These are phyloP conservation scores for Selenia dentaria DNA, from an alignment of 2,888 invertebrate genomes.

Conservation along the genomic window DNA sequence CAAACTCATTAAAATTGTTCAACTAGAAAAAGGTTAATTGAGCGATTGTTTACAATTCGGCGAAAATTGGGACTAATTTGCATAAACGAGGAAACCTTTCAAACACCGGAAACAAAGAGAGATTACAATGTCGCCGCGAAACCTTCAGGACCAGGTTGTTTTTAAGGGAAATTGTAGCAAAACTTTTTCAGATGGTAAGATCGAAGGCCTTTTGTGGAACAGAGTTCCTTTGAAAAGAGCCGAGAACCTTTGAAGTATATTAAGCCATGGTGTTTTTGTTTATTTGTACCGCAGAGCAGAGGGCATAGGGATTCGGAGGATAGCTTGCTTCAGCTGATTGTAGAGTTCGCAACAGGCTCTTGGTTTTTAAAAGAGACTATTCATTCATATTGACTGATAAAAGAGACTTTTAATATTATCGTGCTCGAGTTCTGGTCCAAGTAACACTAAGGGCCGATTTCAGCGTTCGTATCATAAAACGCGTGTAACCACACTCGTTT, in stretches of 20 bases:
- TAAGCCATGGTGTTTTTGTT: conserved; percentile 6
- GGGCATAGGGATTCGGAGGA: neutral
- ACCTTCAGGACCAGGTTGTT: conserved; percentile 19
- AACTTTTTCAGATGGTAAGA: conserved; percentile 13
- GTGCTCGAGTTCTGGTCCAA: too few relatives aligned
- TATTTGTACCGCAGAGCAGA: conserved; percentile 8
- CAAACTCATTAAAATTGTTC: conserved; percentile 29
- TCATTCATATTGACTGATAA: too few relatives aligned
- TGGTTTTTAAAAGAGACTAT: neutral
- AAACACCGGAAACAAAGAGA: conserved; percentile 38
- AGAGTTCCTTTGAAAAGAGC: neutral
- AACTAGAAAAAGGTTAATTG: conserved; percentile 37
- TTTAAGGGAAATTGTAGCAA: conserved; percentile 11
- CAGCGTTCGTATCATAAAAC: too few relatives aligned
- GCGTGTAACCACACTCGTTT: too few relatives aligned
- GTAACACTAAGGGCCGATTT: too few relatives aligned
- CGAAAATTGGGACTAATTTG: conserved; percentile 41
- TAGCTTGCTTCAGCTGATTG: neutral
- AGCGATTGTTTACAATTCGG: conserved; percentile 36
- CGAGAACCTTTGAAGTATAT: neutral
- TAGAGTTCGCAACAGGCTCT: conserved; percentile 16
- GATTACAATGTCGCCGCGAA: conserved; percentile 36
- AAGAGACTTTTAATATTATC: too few relatives aligned
- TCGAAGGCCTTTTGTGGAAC: conserved; percentile 7
- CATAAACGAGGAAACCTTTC: conserved; percentile 36